phyloP scores from a whole-genome alignment of 1,140 invertebrate species.

The Pentalonia nigronervosa region DNA sequence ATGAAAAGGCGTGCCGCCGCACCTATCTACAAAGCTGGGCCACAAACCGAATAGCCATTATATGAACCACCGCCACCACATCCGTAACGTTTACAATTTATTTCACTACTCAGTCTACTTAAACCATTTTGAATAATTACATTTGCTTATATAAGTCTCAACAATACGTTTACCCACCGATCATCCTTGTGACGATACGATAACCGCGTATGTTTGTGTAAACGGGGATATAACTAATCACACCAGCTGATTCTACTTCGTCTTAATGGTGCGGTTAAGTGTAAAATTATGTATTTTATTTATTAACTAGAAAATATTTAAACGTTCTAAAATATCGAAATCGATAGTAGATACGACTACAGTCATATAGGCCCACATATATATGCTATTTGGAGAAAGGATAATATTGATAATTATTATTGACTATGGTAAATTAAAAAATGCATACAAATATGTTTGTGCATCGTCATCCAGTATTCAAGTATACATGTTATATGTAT shows the following conservation, averaged over 20 bases:
- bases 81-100: neutral
- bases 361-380: neutral
- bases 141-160: neutral
- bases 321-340: neutral
- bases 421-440: neutral
- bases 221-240: neutral
- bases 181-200: neutral
- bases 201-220: neutral
- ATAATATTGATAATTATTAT: no score
- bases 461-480: neutral
- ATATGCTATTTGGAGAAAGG: no score
- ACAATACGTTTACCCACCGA: neutral
- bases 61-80: neutral
- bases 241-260: neutral
- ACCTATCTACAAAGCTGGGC: neutral
- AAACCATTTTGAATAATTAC: neutral
- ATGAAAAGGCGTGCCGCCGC: neutral
- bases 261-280: neutral
- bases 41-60: constrained; percentile 1
- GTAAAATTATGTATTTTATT: constrained; percentile 13
- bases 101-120: neutral
- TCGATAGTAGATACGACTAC: neutral
- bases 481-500: no score
- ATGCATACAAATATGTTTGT: neutral
- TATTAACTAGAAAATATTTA: neutral